Percentiles rank a stretch among this genome's conserved stretches.
phyloP scores from a whole-genome alignment of 2,113 vertebrate species.

The Ciconia maguari region DNA sequence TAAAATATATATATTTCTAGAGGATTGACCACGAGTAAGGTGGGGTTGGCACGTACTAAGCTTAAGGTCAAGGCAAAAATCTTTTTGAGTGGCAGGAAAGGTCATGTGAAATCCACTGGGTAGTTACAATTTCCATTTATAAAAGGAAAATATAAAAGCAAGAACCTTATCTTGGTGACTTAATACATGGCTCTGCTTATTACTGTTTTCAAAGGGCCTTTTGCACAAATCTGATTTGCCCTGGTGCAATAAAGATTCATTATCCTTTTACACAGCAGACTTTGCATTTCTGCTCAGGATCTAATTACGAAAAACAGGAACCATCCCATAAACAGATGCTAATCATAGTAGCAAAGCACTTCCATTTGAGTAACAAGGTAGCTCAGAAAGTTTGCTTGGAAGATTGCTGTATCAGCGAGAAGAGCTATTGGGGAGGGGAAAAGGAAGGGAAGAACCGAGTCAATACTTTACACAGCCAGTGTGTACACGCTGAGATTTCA shows the following conservation, averaged over 20 bases:
- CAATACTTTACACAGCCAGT: not conserved
- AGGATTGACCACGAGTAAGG: slow-evolving; percentile 67
- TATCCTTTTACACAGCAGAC: slow-evolving; percentile 70
- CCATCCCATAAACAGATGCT: slow-evolving; percentile 75
- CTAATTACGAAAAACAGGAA: slow-evolving; percentile 74
- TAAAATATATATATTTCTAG: slow-evolving; percentile 52
- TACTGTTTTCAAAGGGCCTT: slow-evolving; percentile 75
- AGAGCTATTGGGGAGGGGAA: not conserved
- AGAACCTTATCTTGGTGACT: slow-evolving; percentile 67
- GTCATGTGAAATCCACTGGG: slow-evolving; percentile 73
- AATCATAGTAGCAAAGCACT: slow-evolving; percentile 61
- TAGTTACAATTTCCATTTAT: slow-evolving; percentile 74
- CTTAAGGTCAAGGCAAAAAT: slow-evolving; percentile 74
- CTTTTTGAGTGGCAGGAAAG: slow-evolving; percentile 79
- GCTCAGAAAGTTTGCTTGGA: slow-evolving; percentile 44
- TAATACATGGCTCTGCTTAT: slow-evolving; percentile 71
- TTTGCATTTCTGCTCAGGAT: slow-evolving; percentile 72
- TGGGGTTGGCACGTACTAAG: slow-evolving; percentile 76
- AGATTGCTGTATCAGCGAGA: not conserved
- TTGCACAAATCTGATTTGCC: slow-evolving; percentile 78
- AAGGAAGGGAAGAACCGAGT: not conserved
- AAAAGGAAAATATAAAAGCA: slow-evolving; percentile 69
- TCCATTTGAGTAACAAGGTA: slow-evolving; percentile 57
- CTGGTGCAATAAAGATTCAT: slow-evolving; percentile 79
- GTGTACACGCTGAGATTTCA: not conserved